A percentile compares a stretch with the other conserved stretches of the same genome.
Conservation (phyloP, 2,797 vertebrate species). For the Danionella dracula region DNA sequence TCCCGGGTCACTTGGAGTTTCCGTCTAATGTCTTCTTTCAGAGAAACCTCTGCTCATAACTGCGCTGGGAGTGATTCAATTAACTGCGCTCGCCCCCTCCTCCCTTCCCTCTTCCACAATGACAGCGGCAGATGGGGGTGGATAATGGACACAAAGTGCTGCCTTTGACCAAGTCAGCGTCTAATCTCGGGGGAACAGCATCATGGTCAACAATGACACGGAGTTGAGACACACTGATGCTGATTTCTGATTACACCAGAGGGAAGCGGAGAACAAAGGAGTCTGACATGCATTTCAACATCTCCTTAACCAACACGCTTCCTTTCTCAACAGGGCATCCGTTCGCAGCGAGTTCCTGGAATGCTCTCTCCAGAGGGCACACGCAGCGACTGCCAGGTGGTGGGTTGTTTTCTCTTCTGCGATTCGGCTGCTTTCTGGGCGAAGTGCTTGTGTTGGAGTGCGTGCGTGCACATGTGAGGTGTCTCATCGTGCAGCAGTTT, state of each 20-base stretch:
- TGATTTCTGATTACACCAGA: slow-evolving; percentile 33
- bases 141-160: slow-evolving; percentile 4
- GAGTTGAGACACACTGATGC: slow-evolving; percentile 6
- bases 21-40: neutral
- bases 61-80: slow-evolving; percentile 67
- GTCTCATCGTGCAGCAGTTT: slow-evolving; percentile 27
- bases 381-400: slow-evolving; percentile 51
- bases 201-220: slow-evolving; percentile 2
- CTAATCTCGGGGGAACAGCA: slow-evolving; percentile 20
- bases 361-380: slow-evolving; percentile 43
- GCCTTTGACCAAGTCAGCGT: slow-evolving; percentile 34
- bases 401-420: slow-evolving; percentile 49
- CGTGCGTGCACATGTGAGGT: slow-evolving; percentile 6
- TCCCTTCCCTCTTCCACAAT: slow-evolving; percentile 2
- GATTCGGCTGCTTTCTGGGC: slow-evolving; percentile 20
- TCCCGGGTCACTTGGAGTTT: slow-evolving; percentile 17
- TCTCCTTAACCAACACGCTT: neutral
- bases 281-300: slow-evolving; percentile 9
- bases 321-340: slow-evolving; percentile 5
- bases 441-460: neutral
- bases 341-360: slow-evolving; percentile 43
- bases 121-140: neutral
- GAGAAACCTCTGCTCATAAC: slow-evolving; percentile 50
- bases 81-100: slow-evolving; percentile 46
- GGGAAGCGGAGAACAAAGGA: slow-evolving; percentile 32